A percentile compares a stretch with the other conserved stretches of the same genome.
phyloP scores from a whole-genome alignment of 1,140 invertebrate species.

The Drosophila pruinosa region DNA sequence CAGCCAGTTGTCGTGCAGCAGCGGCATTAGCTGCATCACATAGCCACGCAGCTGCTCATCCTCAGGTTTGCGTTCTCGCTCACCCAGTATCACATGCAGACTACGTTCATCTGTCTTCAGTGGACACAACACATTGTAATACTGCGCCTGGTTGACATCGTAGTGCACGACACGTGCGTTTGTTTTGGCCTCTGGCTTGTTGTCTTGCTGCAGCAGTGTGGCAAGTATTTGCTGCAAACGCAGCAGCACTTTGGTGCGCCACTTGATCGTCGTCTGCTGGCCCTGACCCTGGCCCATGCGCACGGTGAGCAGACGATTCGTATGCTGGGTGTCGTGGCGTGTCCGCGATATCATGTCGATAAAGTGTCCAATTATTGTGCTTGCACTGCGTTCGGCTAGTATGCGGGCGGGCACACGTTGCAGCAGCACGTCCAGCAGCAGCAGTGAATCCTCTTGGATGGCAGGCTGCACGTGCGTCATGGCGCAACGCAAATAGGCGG shows the following conservation, averaged over 20 bases:
- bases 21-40: constrained; percentile 86
- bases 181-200: background rate
- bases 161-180: constrained; percentile 27
- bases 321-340: constrained; percentile 85
- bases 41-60: constrained; percentile 82
- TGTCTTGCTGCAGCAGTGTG: constrained; percentile 76
- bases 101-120: constrained; percentile 8
- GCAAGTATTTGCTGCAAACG: constrained; percentile 86
- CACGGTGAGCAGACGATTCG: constrained; percentile 86
- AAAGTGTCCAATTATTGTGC: constrained; percentile 89
- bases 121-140: constrained; percentile 40
- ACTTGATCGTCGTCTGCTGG: constrained; percentile 88
- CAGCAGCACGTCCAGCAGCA: constrained; percentile 89
- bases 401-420: constrained; percentile 85
- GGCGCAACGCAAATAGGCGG: constrained; percentile 91
- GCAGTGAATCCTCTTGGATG: constrained; percentile 91
- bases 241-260: constrained; percentile 89
- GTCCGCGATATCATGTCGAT: constrained; percentile 91
- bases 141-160: constrained; percentile 42
- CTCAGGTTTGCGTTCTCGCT: constrained; percentile 22
- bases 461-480: constrained; percentile 93
- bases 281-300: constrained; percentile 85
- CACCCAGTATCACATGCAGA: constrained; percentile 37
- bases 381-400: constrained; percentile 86
- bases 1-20: constrained; percentile 89